Percentiles rank a stretch among this genome's conserved stretches.
Conservation (phyloP, 2,113 vertebrate genomes). For the Rostratula benghalensis region DNA sequence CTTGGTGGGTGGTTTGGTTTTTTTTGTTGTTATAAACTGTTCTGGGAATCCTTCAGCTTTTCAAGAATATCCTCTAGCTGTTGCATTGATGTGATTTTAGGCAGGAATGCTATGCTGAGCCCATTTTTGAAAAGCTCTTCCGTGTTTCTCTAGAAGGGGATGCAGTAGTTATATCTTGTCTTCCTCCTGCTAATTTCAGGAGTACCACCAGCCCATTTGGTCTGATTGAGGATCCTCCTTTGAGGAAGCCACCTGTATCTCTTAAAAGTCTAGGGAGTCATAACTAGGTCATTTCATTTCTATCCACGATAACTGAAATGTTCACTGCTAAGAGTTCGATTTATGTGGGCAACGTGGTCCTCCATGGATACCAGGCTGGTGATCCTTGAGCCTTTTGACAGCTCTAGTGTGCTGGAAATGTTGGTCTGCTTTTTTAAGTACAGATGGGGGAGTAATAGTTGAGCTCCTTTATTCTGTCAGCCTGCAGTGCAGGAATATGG, state of each 20-base stretch:
- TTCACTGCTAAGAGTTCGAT: not conserved
- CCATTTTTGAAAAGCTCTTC: not conserved
- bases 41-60: not conserved
- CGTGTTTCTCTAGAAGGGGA: not conserved
- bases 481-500: not conserved
- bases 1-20: too few relatives aligned
- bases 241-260: not conserved
- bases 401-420: not conserved
- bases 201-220: not conserved
- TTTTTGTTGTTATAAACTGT: not conserved
- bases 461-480: not conserved
- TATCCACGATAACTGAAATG: not conserved
- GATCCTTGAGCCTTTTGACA: not conserved
- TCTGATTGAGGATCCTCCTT: not conserved
- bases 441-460: not conserved
- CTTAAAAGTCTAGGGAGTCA: not conserved
- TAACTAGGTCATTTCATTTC: not conserved
- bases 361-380: not conserved
- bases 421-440: not conserved
- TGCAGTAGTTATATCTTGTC: not conserved
- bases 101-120: not conserved
- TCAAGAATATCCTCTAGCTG: not conserved
- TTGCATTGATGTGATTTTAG: accelerated
- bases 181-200: not conserved
- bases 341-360: not conserved